These are phyloP conservation scores for Calameuta idolon DNA, from an alignment of 2,888 invertebrate species.

Conservation along the genomic window DNA sequence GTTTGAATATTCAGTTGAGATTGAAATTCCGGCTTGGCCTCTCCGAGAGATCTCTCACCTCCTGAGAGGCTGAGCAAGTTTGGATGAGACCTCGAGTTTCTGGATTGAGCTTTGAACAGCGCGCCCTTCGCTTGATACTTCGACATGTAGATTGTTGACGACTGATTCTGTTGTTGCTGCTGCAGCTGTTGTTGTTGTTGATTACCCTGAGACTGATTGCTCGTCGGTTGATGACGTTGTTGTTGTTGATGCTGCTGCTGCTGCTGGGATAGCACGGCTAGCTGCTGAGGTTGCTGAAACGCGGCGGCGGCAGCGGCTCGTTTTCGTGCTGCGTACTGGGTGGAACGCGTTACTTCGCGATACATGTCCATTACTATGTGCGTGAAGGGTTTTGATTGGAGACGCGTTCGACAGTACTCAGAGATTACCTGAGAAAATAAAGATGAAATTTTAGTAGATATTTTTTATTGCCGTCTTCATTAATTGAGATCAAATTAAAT, in stretches of 20 bases:
- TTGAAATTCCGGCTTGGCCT: constrained; percentile 43
- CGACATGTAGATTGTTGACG: constrained; percentile 36
- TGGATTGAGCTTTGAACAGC: constrained; percentile 56
- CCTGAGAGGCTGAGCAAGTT: constrained; percentile 54
- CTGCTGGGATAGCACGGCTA: constrained; percentile 20
- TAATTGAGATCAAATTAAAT: background rate
- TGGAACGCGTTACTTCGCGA: constrained; percentile 67
- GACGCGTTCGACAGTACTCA: constrained; percentile 70
- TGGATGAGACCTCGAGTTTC: constrained; percentile 62
- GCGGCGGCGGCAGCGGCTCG: constrained; percentile 33
- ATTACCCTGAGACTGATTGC: constrained; percentile 25
- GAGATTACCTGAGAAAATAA: constrained; percentile 70
- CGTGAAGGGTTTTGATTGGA: constrained; percentile 72
- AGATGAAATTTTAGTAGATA: constrained; percentile 4
- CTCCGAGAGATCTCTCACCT: constrained; percentile 27
- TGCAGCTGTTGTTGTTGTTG: constrained; percentile 23
- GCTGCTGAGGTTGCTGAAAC: constrained; percentile 3
- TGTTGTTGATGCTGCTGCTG: constrained; percentile 14
- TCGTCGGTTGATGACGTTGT: constrained; percentile 26
- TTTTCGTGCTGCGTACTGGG: constrained; percentile 58
- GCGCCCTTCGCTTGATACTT: constrained; percentile 48
- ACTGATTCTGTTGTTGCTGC: constrained; percentile 27
- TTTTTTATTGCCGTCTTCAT: background rate
- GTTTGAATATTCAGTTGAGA: constrained; percentile 52
- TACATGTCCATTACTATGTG: constrained; percentile 74